phyloP scores from a whole-genome alignment of 1,140 invertebrate species.

The Bombus superbus region DNA sequence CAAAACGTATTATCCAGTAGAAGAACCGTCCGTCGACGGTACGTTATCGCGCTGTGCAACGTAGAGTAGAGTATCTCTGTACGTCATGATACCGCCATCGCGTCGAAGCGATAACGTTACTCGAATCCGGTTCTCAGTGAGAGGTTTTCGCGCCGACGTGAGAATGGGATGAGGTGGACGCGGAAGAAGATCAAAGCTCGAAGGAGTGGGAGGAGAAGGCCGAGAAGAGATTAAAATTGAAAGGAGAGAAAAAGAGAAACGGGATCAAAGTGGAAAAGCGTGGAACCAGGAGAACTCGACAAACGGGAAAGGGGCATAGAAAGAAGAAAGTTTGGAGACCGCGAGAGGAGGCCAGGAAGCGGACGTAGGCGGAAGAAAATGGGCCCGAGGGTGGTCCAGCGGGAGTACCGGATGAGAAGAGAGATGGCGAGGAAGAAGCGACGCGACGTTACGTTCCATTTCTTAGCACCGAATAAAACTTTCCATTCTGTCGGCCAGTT shows the following conservation, averaged over 20 bases:
- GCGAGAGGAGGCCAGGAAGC: slow-evolving; percentile 12
- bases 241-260: neutral
- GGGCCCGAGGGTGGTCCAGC: neutral
- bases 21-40: neutral
- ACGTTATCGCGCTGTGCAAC: neutral
- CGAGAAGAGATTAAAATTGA: neutral
- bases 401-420: neutral
- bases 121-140: neutral
- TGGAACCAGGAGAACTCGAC: neutral
- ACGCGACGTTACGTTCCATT: slow-evolving; percentile 51
- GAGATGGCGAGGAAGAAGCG: slow-evolving; percentile 11
- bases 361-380: neutral
- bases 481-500: slow-evolving; percentile 27
- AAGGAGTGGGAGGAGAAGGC: neutral
- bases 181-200: neutral
- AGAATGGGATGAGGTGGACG: neutral
- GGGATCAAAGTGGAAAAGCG: neutral
- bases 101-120: neutral
- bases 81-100: neutral
- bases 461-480: slow-evolving; percentile 49
- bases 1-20: too few species aligned
- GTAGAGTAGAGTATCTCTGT: too few species aligned
- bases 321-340: slow-evolving; percentile 44
- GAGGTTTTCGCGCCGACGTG: slow-evolving; percentile 1
- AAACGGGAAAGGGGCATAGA: neutral